These are phyloP conservation scores for Cottus gobio DNA, from an alignment of 2,113 vertebrate species.

Conservation along the genomic window DNA sequence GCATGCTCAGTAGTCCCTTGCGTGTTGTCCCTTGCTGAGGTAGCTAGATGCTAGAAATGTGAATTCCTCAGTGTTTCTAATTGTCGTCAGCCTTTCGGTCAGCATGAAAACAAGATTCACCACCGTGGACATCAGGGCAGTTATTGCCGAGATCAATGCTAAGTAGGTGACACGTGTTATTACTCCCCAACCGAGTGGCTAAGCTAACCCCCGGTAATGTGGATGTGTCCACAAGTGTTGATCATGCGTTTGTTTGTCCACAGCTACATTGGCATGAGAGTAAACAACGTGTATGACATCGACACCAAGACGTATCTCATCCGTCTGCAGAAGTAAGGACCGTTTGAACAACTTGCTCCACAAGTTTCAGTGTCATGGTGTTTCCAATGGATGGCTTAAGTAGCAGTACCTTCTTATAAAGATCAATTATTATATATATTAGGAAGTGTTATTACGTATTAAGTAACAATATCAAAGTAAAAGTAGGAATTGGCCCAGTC, in stretches of 20 bases:
- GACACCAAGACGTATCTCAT: constrained; percentile 98
- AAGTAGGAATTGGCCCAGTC: background rate
- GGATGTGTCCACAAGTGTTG: constrained; percentile 16
- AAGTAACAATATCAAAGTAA: background rate
- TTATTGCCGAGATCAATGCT: constrained; percentile 89
- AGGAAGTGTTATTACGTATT: too few relatives aligned
- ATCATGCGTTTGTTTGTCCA: constrained; percentile 26
- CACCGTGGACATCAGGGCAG: constrained; percentile 91
- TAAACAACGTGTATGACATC: constrained; percentile 97
- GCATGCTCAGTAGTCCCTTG: constrained; percentile 1
- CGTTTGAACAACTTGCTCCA: constrained; percentile 3
- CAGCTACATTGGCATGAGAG: constrained; percentile 97
- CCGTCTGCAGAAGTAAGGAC: constrained; percentile 95
- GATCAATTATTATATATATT: background rate
- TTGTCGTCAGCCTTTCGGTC: background rate
- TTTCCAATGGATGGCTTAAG: background rate
- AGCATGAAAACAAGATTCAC: constrained; percentile 92
- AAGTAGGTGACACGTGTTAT: constrained; percentile 78
- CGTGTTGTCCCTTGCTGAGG: constrained; percentile 16
- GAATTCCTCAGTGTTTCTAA: background rate
- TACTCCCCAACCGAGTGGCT: constrained; percentile 3
- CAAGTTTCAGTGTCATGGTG: background rate
- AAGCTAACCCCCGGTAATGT: constrained; percentile 29
- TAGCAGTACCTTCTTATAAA: background rate
- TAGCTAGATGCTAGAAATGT: constrained; percentile 34